Evolutionary conservation across 2,888 invertebrate genomes (phyloP), one percentile per base, ranked within the genome.

Genomic region (Ditula angustiorana): DNA sequence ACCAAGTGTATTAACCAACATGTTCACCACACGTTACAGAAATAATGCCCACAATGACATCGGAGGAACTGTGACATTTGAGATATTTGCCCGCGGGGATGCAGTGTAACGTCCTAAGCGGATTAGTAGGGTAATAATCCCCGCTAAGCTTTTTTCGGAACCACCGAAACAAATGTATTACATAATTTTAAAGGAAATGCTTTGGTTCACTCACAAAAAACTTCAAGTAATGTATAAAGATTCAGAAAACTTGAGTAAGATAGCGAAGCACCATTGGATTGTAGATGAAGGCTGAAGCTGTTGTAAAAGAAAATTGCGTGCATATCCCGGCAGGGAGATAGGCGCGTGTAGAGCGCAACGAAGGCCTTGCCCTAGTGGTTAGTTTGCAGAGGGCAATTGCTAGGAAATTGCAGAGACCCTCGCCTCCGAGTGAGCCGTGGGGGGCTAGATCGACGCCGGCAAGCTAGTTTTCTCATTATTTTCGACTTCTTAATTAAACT

Each of bases 81-180:
- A 69, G 67, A 62, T 53, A 28, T 30, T 47, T 37, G 23, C 58
- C 23, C 37, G 53, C 11, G 60, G 33, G 60, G 59, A 37, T 53
- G 57, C 59, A 68, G 53, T 47, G 56, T 57, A 35, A 68, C 66
- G 66, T 69, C 68, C 64, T 68, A 71, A 71, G 66, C 58, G 61
- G 74, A 74, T 74, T 74, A 71, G 53, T 67, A 47, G 58, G 66
- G 52, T 65, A 47, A 47, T 64, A 64, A 64, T 59, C 58, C 59
- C 11, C 46, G 35, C 21, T 59, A 53, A 64, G 47, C 59, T 46
- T 58, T 59, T 53, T 58, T 35, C 46, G 23, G 21, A 58, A 58
- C 49, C 52, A 58, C 58, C 11, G 13, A 24, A 53, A 35, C 61
- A 56, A 63, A 63, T 37, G 26, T 50, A 57, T 57, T 50, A 52